Conservation (phyloP, 2,888 invertebrate genomes). For the Chydorus sphaericus region DNA sequence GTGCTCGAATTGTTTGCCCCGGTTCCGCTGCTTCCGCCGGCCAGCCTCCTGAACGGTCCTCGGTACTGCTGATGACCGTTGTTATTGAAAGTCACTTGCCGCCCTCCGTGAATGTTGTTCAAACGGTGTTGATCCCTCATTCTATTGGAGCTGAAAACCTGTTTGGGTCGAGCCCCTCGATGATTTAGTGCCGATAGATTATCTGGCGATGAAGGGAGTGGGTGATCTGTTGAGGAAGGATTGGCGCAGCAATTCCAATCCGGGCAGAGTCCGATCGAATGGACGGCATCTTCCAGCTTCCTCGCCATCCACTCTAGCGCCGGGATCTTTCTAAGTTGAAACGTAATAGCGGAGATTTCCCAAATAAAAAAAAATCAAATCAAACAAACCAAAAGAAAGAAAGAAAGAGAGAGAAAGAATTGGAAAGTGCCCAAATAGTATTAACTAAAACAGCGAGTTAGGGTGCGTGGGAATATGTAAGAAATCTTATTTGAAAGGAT, state of each 20-base stretch:
- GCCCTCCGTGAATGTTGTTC: neutral
- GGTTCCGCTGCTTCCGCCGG: neutral
- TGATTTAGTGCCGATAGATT: neutral
- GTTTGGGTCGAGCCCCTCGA: neutral
- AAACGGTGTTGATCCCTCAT: neutral
- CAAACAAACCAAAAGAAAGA: neutral
- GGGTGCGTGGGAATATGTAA: too few relatives aligned
- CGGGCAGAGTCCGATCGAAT: neutral
- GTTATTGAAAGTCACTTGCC: neutral
- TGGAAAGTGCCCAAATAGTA: slow-evolving; percentile 6
- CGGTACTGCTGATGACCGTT: slow-evolving; percentile 1
- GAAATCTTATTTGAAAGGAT: too few relatives aligned
- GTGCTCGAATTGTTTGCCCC: too few relatives aligned
- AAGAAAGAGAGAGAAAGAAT: neutral
- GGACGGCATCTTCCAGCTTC: slow-evolving; percentile 8
- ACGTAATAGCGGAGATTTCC: neutral
- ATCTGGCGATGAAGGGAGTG: neutral
- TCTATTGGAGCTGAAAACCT: too few relatives aligned
- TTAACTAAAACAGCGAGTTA: neutral
- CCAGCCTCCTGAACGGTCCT: neutral
- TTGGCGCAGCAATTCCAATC: slow-evolving; percentile 1
- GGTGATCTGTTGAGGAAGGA: neutral
- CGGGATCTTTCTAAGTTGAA: slow-evolving; percentile 14
- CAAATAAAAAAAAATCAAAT: neutral
- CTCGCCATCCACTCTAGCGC: slow-evolving; percentile 13